A percentile compares a stretch with the other conserved stretches of the same genome.
Conservation (phyloP, 2,888 invertebrate species). For the Meteorus colon region DNA sequence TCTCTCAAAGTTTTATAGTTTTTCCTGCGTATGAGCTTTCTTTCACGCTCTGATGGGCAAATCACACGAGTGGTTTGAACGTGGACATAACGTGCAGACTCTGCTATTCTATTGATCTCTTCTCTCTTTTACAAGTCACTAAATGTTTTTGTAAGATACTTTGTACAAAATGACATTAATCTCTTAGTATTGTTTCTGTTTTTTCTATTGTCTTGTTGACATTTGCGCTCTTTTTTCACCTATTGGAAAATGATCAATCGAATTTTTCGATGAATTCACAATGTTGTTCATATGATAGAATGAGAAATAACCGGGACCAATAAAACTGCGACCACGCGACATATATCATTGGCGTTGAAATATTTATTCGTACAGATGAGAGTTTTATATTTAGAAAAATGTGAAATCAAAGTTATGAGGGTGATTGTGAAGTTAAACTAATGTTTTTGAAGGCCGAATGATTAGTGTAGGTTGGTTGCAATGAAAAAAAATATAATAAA, state of each 20-base stretch:
- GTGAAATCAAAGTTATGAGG: slow-evolving; percentile 44
- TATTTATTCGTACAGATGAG: slow-evolving; percentile 15
- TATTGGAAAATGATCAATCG: slow-evolving; percentile 25
- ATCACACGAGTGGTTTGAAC: background rate
- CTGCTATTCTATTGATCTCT: background rate
- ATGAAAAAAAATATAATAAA: slow-evolving; percentile 15
- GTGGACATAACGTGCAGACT: background rate
- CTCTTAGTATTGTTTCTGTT: background rate
- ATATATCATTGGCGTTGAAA: slow-evolving; percentile 35
- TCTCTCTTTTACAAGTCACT: too few species aligned
- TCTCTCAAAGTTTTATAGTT: too few species aligned
- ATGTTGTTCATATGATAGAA: background rate
- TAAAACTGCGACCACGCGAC: slow-evolving; percentile 13
- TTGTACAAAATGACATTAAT: background rate
- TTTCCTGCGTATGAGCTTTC: too few species aligned
- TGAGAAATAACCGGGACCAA: background rate
- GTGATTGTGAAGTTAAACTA: slow-evolving; percentile 41
- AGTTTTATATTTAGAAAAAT: slow-evolving; percentile 7
- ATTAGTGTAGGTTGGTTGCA: slow-evolving; percentile 30
- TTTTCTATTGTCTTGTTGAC: background rate
- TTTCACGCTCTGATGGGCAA: background rate
- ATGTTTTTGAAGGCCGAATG: background rate
- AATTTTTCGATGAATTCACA: slow-evolving; percentile 32
- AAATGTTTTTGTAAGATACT: too few species aligned
- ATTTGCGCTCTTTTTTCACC: background rate